Conservation (phyloP, 23 tunicate species). For the Trididemnum miniatum region DNA sequence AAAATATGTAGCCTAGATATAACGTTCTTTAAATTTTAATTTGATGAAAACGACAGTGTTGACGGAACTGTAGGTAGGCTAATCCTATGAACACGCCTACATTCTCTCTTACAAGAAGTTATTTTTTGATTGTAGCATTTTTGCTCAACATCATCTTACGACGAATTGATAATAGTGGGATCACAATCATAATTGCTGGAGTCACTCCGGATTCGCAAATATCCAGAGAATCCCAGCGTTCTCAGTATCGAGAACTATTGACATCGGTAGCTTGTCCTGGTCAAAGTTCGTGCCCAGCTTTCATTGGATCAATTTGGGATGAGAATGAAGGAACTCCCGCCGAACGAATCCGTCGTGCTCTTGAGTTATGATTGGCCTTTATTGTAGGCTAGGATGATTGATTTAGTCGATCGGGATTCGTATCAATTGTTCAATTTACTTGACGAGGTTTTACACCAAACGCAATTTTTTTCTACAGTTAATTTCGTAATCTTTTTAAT, state of each 20-base stretch:
- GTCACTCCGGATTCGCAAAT: slow-evolving; percentile 29
- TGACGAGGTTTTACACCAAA: too few relatives aligned
- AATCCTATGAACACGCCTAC: too few relatives aligned
- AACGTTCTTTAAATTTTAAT: too few relatives aligned
- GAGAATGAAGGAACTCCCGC: slow-evolving; percentile 39
- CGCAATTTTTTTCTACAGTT: too few relatives aligned
- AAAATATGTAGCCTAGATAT: too few relatives aligned
- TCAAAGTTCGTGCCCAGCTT: slow-evolving; percentile 25
- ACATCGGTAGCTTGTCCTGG: slow-evolving; percentile 35
- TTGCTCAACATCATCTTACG: slow-evolving; percentile 26
- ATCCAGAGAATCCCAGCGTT: not conserved
- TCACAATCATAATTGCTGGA: slow-evolving; percentile 33
- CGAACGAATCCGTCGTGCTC: slow-evolving; percentile 46
- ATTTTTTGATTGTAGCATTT: slow-evolving; percentile 13
- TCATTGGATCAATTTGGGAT: slow-evolving; percentile 71
- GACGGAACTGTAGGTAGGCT: too few relatives aligned
- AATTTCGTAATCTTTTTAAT: too few relatives aligned
- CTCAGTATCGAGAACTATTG: slow-evolving; percentile 30
- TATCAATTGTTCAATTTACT: too few relatives aligned
- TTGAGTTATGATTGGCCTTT: too few relatives aligned
- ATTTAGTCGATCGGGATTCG: too few relatives aligned
- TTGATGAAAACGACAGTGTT: too few relatives aligned
- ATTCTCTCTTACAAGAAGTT: not conserved
- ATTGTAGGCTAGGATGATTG: too few relatives aligned
- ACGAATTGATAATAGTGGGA: slow-evolving; percentile 4